phyloP scores from a whole-genome alignment of 2,797 vertebrate species.

The Craterocephalus amniculus region DNA sequence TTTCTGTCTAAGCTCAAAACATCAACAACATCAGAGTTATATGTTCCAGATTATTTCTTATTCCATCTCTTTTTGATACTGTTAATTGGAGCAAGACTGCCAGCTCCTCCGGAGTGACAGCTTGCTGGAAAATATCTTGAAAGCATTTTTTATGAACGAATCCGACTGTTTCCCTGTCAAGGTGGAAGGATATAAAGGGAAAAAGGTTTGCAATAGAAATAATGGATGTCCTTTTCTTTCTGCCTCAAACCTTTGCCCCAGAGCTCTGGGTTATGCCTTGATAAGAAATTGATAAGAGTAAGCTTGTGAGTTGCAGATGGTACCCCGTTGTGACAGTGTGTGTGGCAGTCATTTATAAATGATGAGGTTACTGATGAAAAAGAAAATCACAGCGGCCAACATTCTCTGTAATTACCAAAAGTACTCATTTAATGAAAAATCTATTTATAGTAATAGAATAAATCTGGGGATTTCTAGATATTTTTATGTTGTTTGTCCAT shows the following conservation, averaged over 20 bases:
- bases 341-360: slow-evolving; percentile 42
- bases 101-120: slow-evolving; percentile 21
- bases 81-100: neutral
- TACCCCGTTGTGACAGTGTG: slow-evolving; percentile 16
- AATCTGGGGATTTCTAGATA: neutral
- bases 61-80: neutral
- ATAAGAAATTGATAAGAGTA: slow-evolving; percentile 52
- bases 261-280: slow-evolving; percentile 26
- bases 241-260: neutral
- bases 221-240: neutral
- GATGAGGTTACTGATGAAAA: slow-evolving; percentile 20
- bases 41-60: neutral
- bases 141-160: neutral
- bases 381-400: neutral
- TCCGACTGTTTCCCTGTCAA: no score
- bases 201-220: no score
- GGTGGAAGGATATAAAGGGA: no score
- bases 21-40: neutral
- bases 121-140: slow-evolving; percentile 17
- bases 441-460: neutral
- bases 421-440: neutral
- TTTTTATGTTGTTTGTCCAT: neutral
- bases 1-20: neutral
- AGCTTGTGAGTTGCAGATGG: slow-evolving; percentile 55
- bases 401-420: neutral